Evolutionary conservation across 2,797 vertebrate genomes (phyloP).

Genomic region (Pygocentrus nattereri): DNA sequence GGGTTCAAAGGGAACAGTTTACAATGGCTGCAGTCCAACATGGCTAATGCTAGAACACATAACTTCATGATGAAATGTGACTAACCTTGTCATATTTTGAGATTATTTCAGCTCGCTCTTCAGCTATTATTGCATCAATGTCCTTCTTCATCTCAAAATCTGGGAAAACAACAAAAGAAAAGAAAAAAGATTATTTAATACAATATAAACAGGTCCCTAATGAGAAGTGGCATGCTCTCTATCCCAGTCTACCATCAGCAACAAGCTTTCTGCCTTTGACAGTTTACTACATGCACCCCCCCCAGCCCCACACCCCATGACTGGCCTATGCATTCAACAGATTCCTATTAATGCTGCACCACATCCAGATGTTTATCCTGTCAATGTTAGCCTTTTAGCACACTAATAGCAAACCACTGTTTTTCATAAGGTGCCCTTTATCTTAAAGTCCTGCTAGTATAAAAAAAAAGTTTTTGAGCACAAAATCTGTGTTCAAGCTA

Average conservation of each 20-base stretch:
- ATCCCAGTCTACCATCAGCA: background rate
- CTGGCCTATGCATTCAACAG: no score
- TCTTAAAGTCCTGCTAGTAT: no score
- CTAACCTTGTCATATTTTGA: conserved; percentile 89
- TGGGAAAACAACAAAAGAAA: conserved; percentile 58
- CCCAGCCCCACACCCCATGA: no score
- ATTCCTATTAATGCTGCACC: no score
- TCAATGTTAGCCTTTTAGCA: no score
- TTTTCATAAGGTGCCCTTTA: no score
- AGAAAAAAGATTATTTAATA: background rate
- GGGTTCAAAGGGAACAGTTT: conserved; percentile 8
- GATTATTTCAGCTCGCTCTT: conserved; percentile 88
- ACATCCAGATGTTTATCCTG: no score
- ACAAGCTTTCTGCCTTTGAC: no score
- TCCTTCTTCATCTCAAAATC: conserved; percentile 95
- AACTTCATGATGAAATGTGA: background rate
- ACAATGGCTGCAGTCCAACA: conserved; percentile 1
- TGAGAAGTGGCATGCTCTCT: background rate
- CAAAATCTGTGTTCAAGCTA: no score
- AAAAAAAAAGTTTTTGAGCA: no score
- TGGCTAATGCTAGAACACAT: background rate
- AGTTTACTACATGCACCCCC: no score
- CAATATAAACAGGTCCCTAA: background rate
- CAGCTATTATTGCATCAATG: conserved; percentile 86
- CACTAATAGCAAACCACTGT: no score